A percentile compares a stretch with the other conserved stretches of the same genome.
Conservation (phyloP, 2,888 invertebrate species). For the Amorpha juglandis region DNA sequence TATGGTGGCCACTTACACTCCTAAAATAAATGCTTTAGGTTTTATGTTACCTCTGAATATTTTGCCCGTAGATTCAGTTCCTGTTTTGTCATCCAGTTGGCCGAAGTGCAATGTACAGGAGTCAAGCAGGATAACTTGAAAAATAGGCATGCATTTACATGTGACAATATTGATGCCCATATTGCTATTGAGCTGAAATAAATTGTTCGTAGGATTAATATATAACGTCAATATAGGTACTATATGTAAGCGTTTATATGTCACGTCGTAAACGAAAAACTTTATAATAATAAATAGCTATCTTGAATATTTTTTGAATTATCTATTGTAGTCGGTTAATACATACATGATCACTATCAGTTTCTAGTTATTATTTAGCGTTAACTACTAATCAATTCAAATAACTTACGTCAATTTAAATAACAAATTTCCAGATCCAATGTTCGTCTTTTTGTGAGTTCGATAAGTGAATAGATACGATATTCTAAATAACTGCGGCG, state of each 20-base stretch:
- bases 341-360: too few relatives aligned
- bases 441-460: slow-evolving; percentile 67
- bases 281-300: too few relatives aligned
- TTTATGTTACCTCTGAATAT: slow-evolving; percentile 60
- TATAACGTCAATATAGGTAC: too few relatives aligned
- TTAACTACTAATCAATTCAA: background rate
- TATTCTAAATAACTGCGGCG: slow-evolving; percentile 73
- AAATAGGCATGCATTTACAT: slow-evolving; percentile 78
- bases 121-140: slow-evolving; percentile 79
- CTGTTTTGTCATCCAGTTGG: slow-evolving; percentile 75
- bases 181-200: slow-evolving; percentile 70
- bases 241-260: too few relatives aligned
- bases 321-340: too few relatives aligned
- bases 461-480: slow-evolving; percentile 74
- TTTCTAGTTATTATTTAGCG: background rate
- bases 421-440: slow-evolving; percentile 72
- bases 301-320: too few relatives aligned
- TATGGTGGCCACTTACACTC: too few relatives aligned
- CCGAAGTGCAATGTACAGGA: slow-evolving; percentile 67
- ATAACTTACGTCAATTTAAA: slow-evolving; percentile 73
- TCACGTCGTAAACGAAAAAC: too few relatives aligned
- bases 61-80: slow-evolving; percentile 66
- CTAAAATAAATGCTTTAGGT: too few relatives aligned
- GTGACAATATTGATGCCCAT: slow-evolving; percentile 77
- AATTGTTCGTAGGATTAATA: background rate